Evolutionary conservation across 1,140 invertebrate genomes (phyloP), one percentile per base, ranked within the genome.

Genomic region (Bilobella aurantiaca): DNA sequence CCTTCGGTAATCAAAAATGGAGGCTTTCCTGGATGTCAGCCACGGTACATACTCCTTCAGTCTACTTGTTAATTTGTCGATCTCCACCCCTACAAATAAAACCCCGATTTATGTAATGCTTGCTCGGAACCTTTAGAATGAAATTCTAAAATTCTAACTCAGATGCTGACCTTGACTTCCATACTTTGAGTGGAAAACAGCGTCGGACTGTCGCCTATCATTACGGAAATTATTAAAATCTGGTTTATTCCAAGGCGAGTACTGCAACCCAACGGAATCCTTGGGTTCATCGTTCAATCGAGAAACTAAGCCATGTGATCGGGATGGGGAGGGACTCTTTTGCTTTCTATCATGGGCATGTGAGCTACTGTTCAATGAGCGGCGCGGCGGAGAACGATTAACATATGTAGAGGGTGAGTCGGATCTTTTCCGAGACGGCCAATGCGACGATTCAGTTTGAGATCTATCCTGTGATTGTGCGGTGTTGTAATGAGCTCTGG

Each of bases 1-100:
- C 32, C 57, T 31, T 14, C 58, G 28, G 2, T 60, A 18, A 23
- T 58, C 53, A 25, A 66, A 31, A 1, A 65, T 66, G 16, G 1
- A 1, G 42, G 29, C 25, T 25, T 25, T 58, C 23, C 56, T 5
- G 29, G 64, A 8, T 23, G 25, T 64, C 3, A 67, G 30, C 23
- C 62, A 67, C 2, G 60, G 65, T 23, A 56, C 29, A 34, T 34
- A 67, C n/a, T 57, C 31, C 21, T 56, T 60, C 2, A 65, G 14
- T 5, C 53, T 34, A 16, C 46, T 21, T 8, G 61, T 42, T 2
- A 60, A 29, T n/a, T 65, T 57, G 18, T 30, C 23, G 8, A 49
- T 49, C 21, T 61, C 34, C 25, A 59, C 12, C 31, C 25, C 49
- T 16, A 16, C 12, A 23, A 5, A 12, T 53, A 53, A 23, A 23